Evolutionary conservation across 37 sponge, comb jelly and placozoan genomes (phyloP).

Genomic region (Hexactinellida sp.): DNA sequence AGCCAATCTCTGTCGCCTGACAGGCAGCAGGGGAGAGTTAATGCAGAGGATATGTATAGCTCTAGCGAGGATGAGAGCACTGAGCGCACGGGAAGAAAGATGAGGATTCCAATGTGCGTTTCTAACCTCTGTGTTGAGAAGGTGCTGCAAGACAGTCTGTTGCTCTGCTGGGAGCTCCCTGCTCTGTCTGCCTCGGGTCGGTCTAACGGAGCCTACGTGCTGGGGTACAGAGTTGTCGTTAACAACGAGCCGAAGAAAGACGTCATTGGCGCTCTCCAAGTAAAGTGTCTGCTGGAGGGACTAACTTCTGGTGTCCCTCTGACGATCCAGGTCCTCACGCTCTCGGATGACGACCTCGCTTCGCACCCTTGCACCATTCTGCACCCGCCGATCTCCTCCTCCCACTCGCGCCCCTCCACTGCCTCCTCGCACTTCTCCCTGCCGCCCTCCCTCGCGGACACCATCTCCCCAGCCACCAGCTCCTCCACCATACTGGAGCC

Average conservation of each 20-base stretch:
- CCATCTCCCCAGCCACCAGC: neutral
- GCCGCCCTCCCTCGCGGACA: slow-evolving; percentile 4
- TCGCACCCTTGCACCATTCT: neutral
- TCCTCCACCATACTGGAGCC: neutral
- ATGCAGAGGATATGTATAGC: neutral
- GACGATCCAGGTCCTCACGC: neutral
- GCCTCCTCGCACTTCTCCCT: neutral
- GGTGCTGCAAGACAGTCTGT: slow-evolving; percentile 1
- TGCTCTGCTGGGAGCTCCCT: slow-evolving; percentile 21
- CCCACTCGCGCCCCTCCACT: neutral
- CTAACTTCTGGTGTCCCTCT: neutral
- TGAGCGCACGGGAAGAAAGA: neutral
- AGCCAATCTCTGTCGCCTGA: slow-evolving; percentile 32
- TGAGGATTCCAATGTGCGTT: neutral
- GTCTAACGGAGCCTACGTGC: slow-evolving; percentile 16
- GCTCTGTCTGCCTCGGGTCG: slow-evolving; percentile 5
- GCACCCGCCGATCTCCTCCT: neutral
- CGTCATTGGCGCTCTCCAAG: neutral
- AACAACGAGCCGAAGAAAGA: slow-evolving; percentile 8
- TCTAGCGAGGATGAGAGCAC: neutral
- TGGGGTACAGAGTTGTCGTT: slow-evolving; percentile 16
- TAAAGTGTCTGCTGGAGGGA: slow-evolving; percentile 3
- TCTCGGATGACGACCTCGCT: neutral
- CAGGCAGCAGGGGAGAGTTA: neutral
- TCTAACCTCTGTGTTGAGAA: slow-evolving; percentile 21